Percentiles rank a stretch among this genome's conserved stretches.
These are phyloP conservation scores for Pandemis heparana DNA, from an alignment of 2,888 invertebrate genomes.

Conservation along the genomic window DNA sequence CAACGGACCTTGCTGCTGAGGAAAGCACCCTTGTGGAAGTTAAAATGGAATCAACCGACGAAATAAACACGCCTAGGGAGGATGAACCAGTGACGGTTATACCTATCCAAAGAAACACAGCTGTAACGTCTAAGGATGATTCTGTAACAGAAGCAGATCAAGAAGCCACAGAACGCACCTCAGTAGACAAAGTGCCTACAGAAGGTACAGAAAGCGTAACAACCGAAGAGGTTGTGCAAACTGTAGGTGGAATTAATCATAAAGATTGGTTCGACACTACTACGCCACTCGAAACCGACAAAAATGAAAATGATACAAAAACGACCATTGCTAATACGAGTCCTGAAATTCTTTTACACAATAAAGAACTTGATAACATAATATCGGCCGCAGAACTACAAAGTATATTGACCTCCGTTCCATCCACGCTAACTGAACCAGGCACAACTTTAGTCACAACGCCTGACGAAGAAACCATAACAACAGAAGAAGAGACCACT, in stretches of 20 bases:
- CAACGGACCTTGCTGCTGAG: conserved; percentile 55
- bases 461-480: neutral
- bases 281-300: neutral
- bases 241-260: neutral
- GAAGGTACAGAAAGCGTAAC: conserved; percentile 9
- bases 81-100: conserved; percentile 1
- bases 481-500: neutral
- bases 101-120: conserved; percentile 3
- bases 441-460: neutral
- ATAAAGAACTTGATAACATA: neutral
- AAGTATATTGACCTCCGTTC: neutral
- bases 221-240: neutral
- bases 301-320: neutral
- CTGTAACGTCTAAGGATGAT: neutral
- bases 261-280: conserved; percentile 4
- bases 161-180: neutral
- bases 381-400: neutral
- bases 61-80: conserved; percentile 44
- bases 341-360: neutral
- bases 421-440: neutral
- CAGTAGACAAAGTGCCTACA: neutral
- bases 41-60: conserved; percentile 53
- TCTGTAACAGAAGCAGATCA: neutral
- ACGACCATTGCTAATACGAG: neutral
- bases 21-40: conserved; percentile 59